Evolutionary conservation across 2,888 invertebrate genomes (phyloP), one percentile per base, ranked within the genome.

Genomic region (Amphimallon solstitiale): DNA sequence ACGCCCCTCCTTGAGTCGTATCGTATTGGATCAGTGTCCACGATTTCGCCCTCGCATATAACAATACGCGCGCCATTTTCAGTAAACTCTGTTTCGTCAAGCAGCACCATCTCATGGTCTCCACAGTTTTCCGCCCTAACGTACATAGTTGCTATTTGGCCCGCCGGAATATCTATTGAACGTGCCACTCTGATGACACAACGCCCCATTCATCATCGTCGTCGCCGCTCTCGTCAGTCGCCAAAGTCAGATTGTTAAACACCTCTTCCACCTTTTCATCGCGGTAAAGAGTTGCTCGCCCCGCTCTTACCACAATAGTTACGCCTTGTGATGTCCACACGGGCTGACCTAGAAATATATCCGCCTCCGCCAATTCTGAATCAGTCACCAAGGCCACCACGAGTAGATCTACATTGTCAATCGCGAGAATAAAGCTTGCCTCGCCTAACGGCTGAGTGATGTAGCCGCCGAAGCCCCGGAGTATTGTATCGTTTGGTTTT

Each of bases 281-380:
- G n/a, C 45, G 17, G 7, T 21, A n/a, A 9, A 66, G 35, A 34
- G 1, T 71, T 74, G 4, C 67, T 21, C 40, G 37, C n/a, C 65
- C 65, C 6, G 21, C 19, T 19, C 46, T 10, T 9, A 66, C 52
- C 1, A 66, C 17, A 9, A 66, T 17, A 7, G 56, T 34, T n/a
- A 66, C 63, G 19, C 49, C 65, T 23, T 21, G 15, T n/a, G 43
- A 52, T 6, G 62, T n/a, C n/a, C n/a, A n/a, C n/a, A n/a, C n/a
- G n/a, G n/a, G n/a, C n/a, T n/a, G n/a, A n/a, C n/a, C n/a, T 48
- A 67, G 7, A 19, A 67, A 15, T 9, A 68, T 9, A 17, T 66
- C 66, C 1, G 63, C 68, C 3, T 48, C 40, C 17, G 37, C 45
- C 46, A 68, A 29, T 5, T 66, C 62, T 19, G 45, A 61, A 35